phyloP scores from a whole-genome alignment of 2,113 vertebrate species.

The Pelmatolapia mariae region DNA sequence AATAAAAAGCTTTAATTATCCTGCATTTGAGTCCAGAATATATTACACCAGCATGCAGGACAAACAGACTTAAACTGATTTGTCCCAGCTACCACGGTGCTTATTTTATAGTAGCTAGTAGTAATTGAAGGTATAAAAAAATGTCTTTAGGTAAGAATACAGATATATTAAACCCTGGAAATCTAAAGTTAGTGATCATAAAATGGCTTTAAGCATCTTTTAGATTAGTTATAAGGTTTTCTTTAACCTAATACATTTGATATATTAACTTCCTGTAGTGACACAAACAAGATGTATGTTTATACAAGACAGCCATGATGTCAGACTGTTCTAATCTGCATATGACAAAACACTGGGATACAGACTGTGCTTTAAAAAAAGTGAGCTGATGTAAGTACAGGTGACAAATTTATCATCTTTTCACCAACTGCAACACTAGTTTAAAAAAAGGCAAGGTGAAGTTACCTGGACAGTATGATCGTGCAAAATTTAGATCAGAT shows the following conservation, averaged over 20 bases:
- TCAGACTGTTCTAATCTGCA: neutral
- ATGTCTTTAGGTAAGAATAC: neutral
- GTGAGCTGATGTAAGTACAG: neutral
- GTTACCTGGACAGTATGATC: neutral
- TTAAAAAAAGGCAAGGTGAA: neutral
- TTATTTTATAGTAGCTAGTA: neutral
- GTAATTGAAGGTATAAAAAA: neutral
- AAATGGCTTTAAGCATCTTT: neutral
- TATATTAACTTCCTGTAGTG: neutral
- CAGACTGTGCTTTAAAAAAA: neutral
- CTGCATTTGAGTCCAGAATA: neutral
- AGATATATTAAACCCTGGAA: neutral
- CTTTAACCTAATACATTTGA: neutral
- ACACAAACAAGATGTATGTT: neutral
- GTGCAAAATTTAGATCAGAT: neutral
- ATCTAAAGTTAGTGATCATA: neutral
- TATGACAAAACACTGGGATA: neutral
- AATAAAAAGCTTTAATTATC: neutral
- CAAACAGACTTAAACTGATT: neutral
- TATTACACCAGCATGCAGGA: neutral
- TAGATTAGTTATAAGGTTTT: neutral
- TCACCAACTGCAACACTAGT: neutral
- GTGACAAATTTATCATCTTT: neutral
- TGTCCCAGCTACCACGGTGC: neutral
- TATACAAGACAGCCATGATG: neutral